Base-by-base conservation (phyloP, 1,140 invertebrate genomes). In the Bombus confusus region DNA sequence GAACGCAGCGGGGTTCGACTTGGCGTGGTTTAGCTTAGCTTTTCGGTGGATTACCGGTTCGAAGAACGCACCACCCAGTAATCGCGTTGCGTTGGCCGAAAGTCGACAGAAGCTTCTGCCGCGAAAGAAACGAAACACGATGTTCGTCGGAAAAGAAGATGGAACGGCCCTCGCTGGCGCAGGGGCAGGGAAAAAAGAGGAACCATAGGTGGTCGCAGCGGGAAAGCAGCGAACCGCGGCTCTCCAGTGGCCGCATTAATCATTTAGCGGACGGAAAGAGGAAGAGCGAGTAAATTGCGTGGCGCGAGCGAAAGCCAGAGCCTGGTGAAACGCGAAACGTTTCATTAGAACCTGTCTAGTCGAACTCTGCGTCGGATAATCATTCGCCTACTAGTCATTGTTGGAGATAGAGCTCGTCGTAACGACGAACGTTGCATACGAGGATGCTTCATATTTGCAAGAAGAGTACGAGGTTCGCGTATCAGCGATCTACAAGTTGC, bases 291-390 rank as follows among this genome's bases (percentile, higher is more conserved):
- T 52, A 52, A 52, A 52, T 52, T 52, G 47, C 47, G 47, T 52
- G 47, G 47, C 47, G 47, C 47, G 77, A 59, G 68, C 86, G 79
- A 80, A 79, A 80, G 87, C 71, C 64, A 57, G 59, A 25, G 79
- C 59, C 71, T 73, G 75, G 39, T 84, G 91, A 93, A 93, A 93
- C 92, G 91, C 91, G 92, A 91, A 88, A 90, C 86, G 88, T 90
- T 93, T 93, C 90, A 91, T 93, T 93, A 91, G 91, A 76, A 90
- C 77, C 86, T 86, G 92, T 92, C 88, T 88, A n/a, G 89, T 92
- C 90, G 86, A 88, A 52, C 47, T 52, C 18, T 8, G 47, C 47
- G 18, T 52, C 89, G 89, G 85, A 87, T 91, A 92, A 92, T 92
- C 92, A 91, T 91, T 52, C 47, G 47, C 18, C 47, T 52, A 52